Conservation (phyloP, 2,113 vertebrate genomes). For the Xiphophorus maculatus region DNA sequence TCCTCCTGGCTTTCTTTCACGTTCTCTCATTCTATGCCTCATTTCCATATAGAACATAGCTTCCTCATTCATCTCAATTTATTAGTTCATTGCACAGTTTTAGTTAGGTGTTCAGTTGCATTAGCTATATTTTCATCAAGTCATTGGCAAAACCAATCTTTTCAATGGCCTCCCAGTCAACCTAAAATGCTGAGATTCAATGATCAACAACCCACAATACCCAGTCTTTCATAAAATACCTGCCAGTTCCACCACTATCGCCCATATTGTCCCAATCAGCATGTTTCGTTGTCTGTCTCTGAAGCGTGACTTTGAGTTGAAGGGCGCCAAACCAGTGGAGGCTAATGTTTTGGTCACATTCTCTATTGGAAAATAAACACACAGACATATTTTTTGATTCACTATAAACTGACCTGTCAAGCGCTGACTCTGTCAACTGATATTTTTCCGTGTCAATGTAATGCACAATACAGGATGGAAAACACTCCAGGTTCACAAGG, state of each 20-base stretch:
- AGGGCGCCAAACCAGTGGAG: slow-evolving; percentile 4
- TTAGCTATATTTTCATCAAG: neutral
- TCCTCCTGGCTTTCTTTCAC: neutral
- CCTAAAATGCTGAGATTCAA: slow-evolving; percentile 13
- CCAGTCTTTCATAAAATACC: slow-evolving; percentile 14
- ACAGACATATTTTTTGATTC: neutral
- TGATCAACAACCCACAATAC: slow-evolving; percentile 32
- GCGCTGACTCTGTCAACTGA: neutral
- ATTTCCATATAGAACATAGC: slow-evolving; percentile 34
- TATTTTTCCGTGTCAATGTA: neutral
- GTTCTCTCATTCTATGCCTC: slow-evolving; percentile 6
- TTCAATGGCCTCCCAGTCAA: slow-evolving; percentile 6
- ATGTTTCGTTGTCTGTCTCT: slow-evolving; percentile 54
- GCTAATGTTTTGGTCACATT: slow-evolving; percentile 27
- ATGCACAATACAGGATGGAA: neutral
- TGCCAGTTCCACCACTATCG: slow-evolving; percentile 8
- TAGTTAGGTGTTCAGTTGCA: neutral
- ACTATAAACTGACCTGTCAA: neutral
- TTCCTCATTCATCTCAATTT: slow-evolving; percentile 54
- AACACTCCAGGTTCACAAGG: slow-evolving; percentile 49
- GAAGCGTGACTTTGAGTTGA: slow-evolving; percentile 29
- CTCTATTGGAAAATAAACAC: slow-evolving; percentile 7
- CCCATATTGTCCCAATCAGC: slow-evolving; percentile 33
- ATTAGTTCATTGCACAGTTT: neutral
- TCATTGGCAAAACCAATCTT: slow-evolving; percentile 16